These are phyloP conservation scores for Lepidurus arcticus DNA, from an alignment of 1,140 invertebrate genomes.

Conservation along the genomic window DNA sequence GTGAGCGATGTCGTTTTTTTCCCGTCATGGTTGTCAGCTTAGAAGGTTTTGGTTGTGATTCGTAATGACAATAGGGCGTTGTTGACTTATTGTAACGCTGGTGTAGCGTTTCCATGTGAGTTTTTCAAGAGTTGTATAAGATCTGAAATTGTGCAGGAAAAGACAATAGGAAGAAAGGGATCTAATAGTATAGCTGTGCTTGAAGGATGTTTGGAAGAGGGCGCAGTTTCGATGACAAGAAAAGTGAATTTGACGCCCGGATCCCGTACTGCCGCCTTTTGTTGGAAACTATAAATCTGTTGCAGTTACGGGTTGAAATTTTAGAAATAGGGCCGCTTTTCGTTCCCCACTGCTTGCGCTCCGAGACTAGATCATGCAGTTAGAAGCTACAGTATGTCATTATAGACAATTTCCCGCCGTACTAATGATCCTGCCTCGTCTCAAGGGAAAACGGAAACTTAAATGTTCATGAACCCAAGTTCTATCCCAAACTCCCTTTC, in stretches of 20 bases:
- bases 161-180: too few species aligned
- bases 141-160: too few species aligned
- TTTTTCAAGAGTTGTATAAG: too few species aligned
- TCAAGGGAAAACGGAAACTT: conserved; percentile 1
- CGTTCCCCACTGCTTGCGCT: background rate
- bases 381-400: background rate
- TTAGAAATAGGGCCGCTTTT: background rate
- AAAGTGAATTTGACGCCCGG: background rate
- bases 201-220: background rate
- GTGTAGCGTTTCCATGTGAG: too few species aligned
- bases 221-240: background rate
- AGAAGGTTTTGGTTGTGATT: background rate
- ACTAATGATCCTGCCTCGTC: background rate
- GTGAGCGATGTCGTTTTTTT: background rate
- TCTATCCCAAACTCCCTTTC: background rate
- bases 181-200: background rate
- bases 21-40: conserved; percentile 1
- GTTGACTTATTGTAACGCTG: background rate
- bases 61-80: conserved; percentile 14
- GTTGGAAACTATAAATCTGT: background rate
- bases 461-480: background rate
- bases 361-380: background rate
- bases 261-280: background rate
- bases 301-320: background rate
- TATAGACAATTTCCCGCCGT: background rate